A percentile compares a stretch with the other conserved stretches of the same genome.
phyloP scores from a whole-genome alignment of 2,888 invertebrate genomes.

The Aethes cnicana region DNA sequence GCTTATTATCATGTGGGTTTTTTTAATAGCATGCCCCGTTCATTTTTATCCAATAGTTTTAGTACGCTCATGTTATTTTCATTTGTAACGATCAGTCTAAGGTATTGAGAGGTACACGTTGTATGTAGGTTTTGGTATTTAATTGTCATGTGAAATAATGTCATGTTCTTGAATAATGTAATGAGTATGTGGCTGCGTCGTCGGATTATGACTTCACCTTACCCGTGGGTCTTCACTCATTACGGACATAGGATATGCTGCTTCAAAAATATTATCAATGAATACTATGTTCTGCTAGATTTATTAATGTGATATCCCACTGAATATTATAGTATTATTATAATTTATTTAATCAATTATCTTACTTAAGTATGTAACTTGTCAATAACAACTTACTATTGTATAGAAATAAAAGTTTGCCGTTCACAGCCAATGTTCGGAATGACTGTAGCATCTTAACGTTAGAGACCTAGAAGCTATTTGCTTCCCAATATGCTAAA shows the following conservation, averaged over 20 bases:
- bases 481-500: too few species aligned
- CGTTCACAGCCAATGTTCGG: too few species aligned
- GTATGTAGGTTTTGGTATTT: constrained; percentile 37
- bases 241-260: constrained; percentile 27
- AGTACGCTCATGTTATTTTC: constrained; percentile 19
- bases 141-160: constrained; percentile 47
- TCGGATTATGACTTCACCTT: constrained; percentile 43
- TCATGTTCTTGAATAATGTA: constrained; percentile 33
- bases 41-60: constrained; percentile 24
- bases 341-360: too few species aligned
- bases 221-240: constrained; percentile 77
- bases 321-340: too few species aligned
- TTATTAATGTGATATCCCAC: too few species aligned
- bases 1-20: constrained; percentile 80
- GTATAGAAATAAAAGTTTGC: too few species aligned
- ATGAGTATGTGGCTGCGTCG: constrained; percentile 52
- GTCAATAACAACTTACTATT: too few species aligned
- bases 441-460: too few species aligned
- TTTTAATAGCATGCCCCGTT: constrained; percentile 75
- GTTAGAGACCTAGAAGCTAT: too few species aligned
- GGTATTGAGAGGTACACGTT: constrained; percentile 17
- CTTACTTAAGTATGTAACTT: too few species aligned
- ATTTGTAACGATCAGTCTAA: constrained; percentile 20
- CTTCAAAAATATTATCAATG: neutral
- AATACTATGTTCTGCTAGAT: too few species aligned